Conservation (phyloP, 2,113 vertebrate genomes). For the Psittacara wagleri region DNA sequence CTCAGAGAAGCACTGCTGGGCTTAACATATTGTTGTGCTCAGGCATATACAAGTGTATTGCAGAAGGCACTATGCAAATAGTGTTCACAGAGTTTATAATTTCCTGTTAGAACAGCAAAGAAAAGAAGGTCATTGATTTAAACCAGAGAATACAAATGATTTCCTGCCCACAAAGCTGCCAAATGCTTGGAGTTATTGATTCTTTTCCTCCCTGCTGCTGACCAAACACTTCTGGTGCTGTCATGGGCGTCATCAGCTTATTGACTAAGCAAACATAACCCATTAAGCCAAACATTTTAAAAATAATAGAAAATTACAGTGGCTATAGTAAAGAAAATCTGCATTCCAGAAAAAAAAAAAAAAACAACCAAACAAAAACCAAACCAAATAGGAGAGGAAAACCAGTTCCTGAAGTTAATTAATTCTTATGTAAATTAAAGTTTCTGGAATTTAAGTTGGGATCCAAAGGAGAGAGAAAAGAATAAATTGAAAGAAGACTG, state of each 20-base stretch:
- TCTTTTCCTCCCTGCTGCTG: constrained; percentile 40
- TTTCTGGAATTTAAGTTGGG: constrained; percentile 2
- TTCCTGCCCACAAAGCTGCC: constrained; percentile 58
- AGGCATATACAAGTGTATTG: constrained; percentile 2
- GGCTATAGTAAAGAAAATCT: not conserved
- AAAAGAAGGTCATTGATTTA: constrained; percentile 62
- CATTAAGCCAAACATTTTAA: not conserved
- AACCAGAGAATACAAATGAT: constrained; percentile 66
- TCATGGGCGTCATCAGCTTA: not conserved
- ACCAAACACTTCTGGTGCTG: constrained; percentile 23
- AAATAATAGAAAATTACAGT: constrained; percentile 1
- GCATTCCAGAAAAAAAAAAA: not conserved
- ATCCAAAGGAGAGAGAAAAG: not conserved
- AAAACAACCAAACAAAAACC: not conserved
- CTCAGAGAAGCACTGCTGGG: not conserved
- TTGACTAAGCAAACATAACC: constrained; percentile 45
- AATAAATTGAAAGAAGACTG: not conserved
- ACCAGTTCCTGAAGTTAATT: not conserved
- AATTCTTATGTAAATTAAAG: not conserved
- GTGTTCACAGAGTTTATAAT: constrained; percentile 62
- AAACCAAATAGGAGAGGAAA: not conserved
- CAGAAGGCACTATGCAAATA: constrained; percentile 58
- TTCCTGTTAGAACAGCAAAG: constrained; percentile 64
- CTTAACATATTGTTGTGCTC: not conserved
- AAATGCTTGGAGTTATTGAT: constrained; percentile 53